Percentiles rank a stretch among this genome's conserved stretches.
phyloP scores from a whole-genome alignment of 53 echinoderm and acorn worm species.

The Holothuria leucospilota region DNA sequence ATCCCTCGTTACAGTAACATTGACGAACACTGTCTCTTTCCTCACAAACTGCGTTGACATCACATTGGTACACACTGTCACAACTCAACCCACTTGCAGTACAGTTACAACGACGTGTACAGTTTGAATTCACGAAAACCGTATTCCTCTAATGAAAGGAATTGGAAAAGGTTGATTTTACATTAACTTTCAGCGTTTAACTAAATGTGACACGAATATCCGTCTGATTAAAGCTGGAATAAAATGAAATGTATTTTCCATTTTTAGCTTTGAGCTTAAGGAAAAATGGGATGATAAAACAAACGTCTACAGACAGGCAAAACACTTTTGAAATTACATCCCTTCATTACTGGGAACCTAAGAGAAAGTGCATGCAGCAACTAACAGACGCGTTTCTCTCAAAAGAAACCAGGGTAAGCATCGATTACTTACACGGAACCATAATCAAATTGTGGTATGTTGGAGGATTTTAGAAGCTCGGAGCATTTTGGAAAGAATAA shows the following conservation, averaged over 20 bases:
- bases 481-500: no score
- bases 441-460: background rate
- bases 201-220: background rate
- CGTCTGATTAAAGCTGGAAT: no score
- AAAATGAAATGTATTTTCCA: background rate
- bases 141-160: background rate
- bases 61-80: constrained; percentile 2
- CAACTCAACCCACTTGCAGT: background rate
- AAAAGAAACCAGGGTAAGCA: no score
- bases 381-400: no score
- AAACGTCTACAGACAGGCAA: no score
- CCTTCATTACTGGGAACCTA: no score
- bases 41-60: constrained; percentile 7
- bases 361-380: no score
- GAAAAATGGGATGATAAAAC: background rate
- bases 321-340: no score
- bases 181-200: background rate
- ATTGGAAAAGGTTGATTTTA: background rate
- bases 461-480: background rate
- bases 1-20: background rate
- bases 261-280: background rate
- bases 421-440: background rate
- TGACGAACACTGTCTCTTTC: background rate
- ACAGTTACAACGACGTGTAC: constrained; percentile 13
- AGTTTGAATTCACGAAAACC: background rate